Evolutionary conservation across 2,797 vertebrate genomes (phyloP), one percentile per base, ranked within the genome.

Genomic region (Anabas testudineus): DNA sequence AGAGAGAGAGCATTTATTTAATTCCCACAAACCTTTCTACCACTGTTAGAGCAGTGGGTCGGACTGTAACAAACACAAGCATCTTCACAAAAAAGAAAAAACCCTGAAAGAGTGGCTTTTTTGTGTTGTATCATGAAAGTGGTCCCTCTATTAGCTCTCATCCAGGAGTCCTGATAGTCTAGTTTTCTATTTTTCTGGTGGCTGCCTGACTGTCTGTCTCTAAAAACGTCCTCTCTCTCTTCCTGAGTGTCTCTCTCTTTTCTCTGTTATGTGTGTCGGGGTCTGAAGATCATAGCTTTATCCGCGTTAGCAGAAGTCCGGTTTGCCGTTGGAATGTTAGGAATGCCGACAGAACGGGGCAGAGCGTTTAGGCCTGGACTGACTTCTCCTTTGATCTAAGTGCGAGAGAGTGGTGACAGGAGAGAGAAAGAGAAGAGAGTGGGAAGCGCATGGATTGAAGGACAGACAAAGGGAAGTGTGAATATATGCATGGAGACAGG

Each of bases 321-420:
- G 68, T 82, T 67, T 22, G 79, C 56, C 52, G 66, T 22, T 18
- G 87, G 88, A 91, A 91, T 90, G 84, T 73, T 76, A 59, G 74
- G 81, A 88, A 90, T 39, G 79, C 74, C 68, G 19, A 30, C 64
- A 62, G 72, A 81, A 85, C 15, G 32, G 60, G 56, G 58, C 72
- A 66, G 49, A 49, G 64, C 4, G 15, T 71, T 10, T 55, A 42
- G 41, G 71, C 76, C 62, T 37, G 42, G 76, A 73, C 81, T 75
- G 76, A 81, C 73, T 49, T 64, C 37, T 54, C 63, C 76, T 88
- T 83, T 85, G 83, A 88, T 84, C 83, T 82, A 68, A 74, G 70
- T 2, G 22, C 70, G 37, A 59, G 30, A 39, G 60, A 74, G 51
- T 16, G 72, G 78, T 57, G 80, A 57, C 64, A 46, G 45, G 67